These are phyloP conservation scores for Alaudala cheleensis DNA, from an alignment of 2,113 vertebrate genomes.

Conservation along the genomic window DNA sequence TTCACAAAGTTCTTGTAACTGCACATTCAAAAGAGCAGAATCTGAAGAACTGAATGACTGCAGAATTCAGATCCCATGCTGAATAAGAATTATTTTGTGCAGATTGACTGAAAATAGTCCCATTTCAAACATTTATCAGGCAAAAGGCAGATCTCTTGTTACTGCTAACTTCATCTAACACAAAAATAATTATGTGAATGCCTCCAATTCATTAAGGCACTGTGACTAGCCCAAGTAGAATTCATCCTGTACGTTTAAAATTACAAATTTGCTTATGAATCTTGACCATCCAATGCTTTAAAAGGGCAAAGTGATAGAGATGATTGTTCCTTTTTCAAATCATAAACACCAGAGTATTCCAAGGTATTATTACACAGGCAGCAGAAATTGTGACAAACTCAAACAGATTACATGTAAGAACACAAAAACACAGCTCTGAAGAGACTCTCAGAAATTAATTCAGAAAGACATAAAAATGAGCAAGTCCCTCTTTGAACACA, in stretches of 20 bases:
- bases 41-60: background rate
- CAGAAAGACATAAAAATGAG: background rate
- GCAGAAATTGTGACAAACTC: background rate
- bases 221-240: background rate
- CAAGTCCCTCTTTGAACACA: background rate
- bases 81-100: background rate
- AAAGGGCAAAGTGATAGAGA: background rate
- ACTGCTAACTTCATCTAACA: background rate
- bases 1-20: background rate
- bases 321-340: background rate
- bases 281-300: background rate
- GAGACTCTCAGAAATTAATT: background rate
- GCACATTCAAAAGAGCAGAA: background rate
- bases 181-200: background rate
- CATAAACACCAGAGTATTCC: background rate
- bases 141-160: background rate
- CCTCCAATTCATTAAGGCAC: background rate
- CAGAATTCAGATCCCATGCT: background rate
- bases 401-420: background rate
- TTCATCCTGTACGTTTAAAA: background rate
- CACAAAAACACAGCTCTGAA: background rate
- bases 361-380: background rate
- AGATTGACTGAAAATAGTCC: background rate
- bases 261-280: rapidly evolving
- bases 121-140: background rate